Evolutionary conservation across 2,888 invertebrate species (phyloP).

Genomic region (Calephelis perditalis): DNA sequence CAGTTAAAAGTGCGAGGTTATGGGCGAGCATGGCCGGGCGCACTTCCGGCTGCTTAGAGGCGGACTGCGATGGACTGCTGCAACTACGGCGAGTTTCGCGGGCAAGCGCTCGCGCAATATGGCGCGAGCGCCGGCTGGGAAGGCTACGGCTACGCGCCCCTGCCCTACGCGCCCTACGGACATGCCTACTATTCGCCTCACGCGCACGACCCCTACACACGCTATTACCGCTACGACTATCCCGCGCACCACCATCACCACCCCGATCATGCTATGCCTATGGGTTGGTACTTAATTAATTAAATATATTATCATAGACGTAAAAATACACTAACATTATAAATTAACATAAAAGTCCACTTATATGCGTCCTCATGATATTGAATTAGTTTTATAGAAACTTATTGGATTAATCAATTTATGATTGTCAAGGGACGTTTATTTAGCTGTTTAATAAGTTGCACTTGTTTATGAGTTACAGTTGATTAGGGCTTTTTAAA

Average conservation of each 20-base stretch:
- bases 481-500: too few relatives aligned
- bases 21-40: conserved; percentile 50
- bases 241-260: conserved; percentile 61
- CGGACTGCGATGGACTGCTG: conserved; percentile 67
- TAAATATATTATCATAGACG: conserved; percentile 24
- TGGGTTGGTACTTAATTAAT: conserved; percentile 53
- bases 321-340: too few relatives aligned
- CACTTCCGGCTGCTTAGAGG: conserved; percentile 55
- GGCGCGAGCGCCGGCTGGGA: conserved; percentile 51
- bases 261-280: conserved; percentile 62
- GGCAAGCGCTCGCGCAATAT: conserved; percentile 50
- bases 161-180: conserved; percentile 42
- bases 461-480: too few relatives aligned
- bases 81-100: conserved; percentile 72
- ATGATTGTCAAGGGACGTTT: too few relatives aligned
- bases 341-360: too few relatives aligned
- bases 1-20: conserved; percentile 48
- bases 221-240: conserved; percentile 70
- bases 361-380: too few relatives aligned
- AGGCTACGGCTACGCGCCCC: conserved; percentile 53
- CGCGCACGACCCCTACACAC: conserved; percentile 63
- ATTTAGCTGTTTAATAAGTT: too few relatives aligned
- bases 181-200: conserved; percentile 44
- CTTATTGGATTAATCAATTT: too few relatives aligned
- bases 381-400: too few relatives aligned